These are phyloP conservation scores for Porites lutea DNA, from an alignment of 64 coral and sea anemone genomes.

Conservation along the genomic window DNA sequence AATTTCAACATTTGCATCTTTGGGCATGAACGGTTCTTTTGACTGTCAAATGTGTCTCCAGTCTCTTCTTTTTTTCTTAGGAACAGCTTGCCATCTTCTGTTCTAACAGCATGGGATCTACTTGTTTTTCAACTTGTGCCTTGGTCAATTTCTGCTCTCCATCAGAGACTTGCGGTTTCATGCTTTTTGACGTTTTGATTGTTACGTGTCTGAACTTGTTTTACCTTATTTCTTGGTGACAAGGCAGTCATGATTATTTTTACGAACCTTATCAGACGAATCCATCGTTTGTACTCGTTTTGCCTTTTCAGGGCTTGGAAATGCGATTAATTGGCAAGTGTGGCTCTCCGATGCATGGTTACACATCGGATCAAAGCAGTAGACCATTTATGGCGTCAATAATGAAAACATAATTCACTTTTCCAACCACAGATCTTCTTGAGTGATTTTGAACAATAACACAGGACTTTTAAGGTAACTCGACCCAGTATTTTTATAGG, in stretches of 20 bases:
- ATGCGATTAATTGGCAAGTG: constrained; percentile 50
- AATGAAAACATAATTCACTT: not conserved
- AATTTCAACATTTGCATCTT: constrained; percentile 34
- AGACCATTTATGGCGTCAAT: constrained; percentile 3
- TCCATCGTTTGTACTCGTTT: constrained; percentile 47
- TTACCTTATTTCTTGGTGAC: not conserved
- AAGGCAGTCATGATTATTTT: not conserved
- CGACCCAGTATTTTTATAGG: too few species aligned
- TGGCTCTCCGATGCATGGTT: constrained; percentile 28
- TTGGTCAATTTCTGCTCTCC: constrained; percentile 31
- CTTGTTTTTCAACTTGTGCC: constrained; percentile 6
- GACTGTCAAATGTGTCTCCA: constrained; percentile 19
- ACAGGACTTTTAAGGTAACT: not conserved
- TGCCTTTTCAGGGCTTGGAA: constrained; percentile 40
- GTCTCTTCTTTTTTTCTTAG: not conserved
- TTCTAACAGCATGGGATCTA: constrained; percentile 27
- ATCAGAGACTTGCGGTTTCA: not conserved
- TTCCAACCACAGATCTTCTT: not conserved
- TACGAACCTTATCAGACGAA: constrained; percentile 26
- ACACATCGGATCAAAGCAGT: constrained; percentile 48
- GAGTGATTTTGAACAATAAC: not conserved
- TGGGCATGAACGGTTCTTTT: not conserved
- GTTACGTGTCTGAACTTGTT: constrained; percentile 29
- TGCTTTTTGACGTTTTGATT: constrained; percentile 50
- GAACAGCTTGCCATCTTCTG: constrained; percentile 44